Percentiles rank a stretch among this genome's conserved stretches.
phyloP scores from a whole-genome alignment of 2,797 vertebrate species.

The Sarcophilus harrisii region DNA sequence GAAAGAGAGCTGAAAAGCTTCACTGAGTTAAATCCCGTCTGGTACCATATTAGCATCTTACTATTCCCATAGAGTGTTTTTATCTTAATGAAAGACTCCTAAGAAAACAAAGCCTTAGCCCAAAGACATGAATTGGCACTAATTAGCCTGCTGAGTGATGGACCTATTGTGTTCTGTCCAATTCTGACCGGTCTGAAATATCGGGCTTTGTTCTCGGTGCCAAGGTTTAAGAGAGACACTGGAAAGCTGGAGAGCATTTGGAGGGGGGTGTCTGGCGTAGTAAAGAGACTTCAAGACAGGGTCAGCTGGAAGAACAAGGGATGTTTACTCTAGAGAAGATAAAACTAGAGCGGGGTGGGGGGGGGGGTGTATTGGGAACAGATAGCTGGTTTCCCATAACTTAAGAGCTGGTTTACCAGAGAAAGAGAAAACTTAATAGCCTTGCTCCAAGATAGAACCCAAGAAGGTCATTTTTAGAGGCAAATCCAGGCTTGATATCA shows the following conservation, averaged over 20 bases:
- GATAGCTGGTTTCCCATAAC: background rate
- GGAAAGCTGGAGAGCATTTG: background rate
- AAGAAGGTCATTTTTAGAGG: background rate
- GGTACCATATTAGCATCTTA: background rate
- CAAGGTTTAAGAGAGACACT: background rate
- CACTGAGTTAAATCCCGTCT: background rate
- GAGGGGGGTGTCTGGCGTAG: background rate
- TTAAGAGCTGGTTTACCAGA: background rate
- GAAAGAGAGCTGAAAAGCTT: background rate
- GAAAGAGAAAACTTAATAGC: background rate
- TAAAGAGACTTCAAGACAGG: background rate
- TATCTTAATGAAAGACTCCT: background rate
- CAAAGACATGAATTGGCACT: background rate
- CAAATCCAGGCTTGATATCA: background rate
- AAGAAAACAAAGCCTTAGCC: background rate
- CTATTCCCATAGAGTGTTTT: background rate
- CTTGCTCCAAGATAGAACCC: background rate
- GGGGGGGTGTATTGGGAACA: background rate
- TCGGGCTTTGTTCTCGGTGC: background rate
- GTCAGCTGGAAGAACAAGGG: background rate
- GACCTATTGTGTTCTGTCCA: background rate
- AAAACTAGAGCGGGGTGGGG: fast-evolving
- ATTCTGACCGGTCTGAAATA: background rate
- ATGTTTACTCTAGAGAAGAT: background rate
- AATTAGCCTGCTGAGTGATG: background rate